These are phyloP conservation scores for Theropithecus gelada DNA, from an alignment of 2,113 vertebrate genomes.

Conservation along the genomic window DNA sequence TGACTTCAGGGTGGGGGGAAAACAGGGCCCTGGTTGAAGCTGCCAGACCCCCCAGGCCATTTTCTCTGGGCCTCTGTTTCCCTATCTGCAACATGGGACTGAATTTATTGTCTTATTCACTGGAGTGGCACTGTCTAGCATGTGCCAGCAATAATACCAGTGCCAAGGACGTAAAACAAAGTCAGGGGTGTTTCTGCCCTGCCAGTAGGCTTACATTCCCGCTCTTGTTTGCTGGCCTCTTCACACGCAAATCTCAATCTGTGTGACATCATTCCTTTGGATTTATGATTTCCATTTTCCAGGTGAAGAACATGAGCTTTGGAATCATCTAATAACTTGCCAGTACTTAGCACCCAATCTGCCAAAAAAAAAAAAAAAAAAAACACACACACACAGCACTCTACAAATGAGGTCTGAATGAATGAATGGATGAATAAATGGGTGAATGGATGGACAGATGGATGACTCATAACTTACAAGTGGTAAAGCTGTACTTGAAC, in stretches of 20 bases:
- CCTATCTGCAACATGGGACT: neutral
- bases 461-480: neutral
- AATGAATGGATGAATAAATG: neutral
- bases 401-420: neutral
- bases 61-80: neutral
- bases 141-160: neutral
- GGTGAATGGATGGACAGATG: neutral
- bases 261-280: neutral
- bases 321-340: neutral
- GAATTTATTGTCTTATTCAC: neutral
- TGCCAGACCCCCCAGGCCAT: neutral
- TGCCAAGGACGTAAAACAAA: neutral
- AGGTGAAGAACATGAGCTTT: neutral
- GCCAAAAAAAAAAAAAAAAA: too few species aligned
- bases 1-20: neutral
- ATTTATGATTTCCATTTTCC: neutral
- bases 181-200: neutral
- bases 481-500: neutral
- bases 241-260: neutral
- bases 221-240: neutral
- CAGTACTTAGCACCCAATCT: neutral
- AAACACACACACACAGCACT: neutral
- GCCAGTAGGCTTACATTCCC: fast-evolving
- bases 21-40: neutral
- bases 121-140: too few species aligned